Evolutionary conservation across 2,113 vertebrate genomes (phyloP).

Genomic region (Noctilio leporinus): DNA sequence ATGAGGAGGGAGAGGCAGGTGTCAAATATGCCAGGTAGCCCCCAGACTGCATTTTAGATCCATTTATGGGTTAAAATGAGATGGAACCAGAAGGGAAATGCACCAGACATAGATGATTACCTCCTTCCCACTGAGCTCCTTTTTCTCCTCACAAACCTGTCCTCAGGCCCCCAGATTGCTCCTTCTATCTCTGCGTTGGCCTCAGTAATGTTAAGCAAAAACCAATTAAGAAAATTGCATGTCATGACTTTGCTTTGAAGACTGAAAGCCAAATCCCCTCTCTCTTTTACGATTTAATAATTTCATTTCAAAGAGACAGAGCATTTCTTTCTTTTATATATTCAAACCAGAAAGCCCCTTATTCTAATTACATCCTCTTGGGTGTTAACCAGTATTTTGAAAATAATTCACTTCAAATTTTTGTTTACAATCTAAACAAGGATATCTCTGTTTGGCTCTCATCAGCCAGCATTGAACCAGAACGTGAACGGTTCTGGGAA

Average conservation of each 20-base stretch:
- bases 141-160: not conserved
- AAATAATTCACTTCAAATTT: conserved; percentile 26
- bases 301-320: conserved; percentile 54
- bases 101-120: not conserved
- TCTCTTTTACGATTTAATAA: not conserved
- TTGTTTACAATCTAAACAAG: conserved; percentile 28
- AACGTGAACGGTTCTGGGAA: conserved; percentile 38
- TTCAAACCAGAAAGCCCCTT: conserved; percentile 61
- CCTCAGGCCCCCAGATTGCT: not conserved
- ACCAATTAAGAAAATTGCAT: not conserved
- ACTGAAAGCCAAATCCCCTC: not conserved
- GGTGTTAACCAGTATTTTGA: conserved; percentile 28
- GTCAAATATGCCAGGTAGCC: not conserved
- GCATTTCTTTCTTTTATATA: conserved; percentile 18
- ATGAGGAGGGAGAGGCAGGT: not conserved
- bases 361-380: conserved; percentile 45
- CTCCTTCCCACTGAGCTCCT: not conserved
- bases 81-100: not conserved
- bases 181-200: not conserved
- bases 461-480: conserved; percentile 13
- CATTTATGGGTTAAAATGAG: not conserved
- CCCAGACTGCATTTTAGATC: not conserved
- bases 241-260: conserved; percentile 48
- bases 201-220: conserved; percentile 1
- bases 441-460: conserved; percentile 1